A percentile compares a stretch with the other conserved stretches of the same genome.
Evolutionary conservation across 2,113 vertebrate genomes (phyloP).

Genomic region (Callocephalon fimbriatum): DNA sequence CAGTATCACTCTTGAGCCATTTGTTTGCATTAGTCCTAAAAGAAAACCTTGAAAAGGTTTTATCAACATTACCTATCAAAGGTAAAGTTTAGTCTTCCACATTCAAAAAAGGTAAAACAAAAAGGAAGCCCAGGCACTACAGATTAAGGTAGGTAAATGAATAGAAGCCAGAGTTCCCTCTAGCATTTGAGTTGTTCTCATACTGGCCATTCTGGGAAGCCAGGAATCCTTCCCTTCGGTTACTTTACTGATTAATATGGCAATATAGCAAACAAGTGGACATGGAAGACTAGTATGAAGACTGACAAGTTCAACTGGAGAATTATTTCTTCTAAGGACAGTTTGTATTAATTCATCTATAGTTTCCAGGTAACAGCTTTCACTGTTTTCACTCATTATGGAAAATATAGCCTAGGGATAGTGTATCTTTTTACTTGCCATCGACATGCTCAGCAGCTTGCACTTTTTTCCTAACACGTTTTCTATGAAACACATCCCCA

Average conservation of each 20-base stretch:
- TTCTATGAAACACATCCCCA: not conserved
- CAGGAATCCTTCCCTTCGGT: not conserved
- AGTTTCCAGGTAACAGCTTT: not conserved
- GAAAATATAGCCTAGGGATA: not conserved
- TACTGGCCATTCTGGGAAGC: not conserved
- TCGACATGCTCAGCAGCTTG: not conserved
- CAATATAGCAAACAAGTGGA: not conserved
- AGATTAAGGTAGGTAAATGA: not conserved
- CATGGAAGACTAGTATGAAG: not conserved
- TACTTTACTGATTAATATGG: not conserved
- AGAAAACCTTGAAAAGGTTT: not conserved
- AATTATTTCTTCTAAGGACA: not conserved
- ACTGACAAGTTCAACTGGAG: not conserved
- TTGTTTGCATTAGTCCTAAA: not conserved
- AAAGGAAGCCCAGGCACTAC: not conserved
- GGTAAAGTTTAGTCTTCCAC: not conserved
- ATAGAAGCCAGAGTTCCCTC: not conserved
- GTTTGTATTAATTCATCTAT: not conserved
- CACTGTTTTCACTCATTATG: not conserved
- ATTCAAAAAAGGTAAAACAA: not conserved
- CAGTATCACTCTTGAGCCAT: not conserved
- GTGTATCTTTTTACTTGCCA: not conserved
- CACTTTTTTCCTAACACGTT: accelerated
- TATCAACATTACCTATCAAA: not conserved
- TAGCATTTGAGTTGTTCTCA: accelerated